These are phyloP conservation scores for Napeogenes inachia DNA, from an alignment of 2,888 invertebrate genomes.

Conservation along the genomic window DNA sequence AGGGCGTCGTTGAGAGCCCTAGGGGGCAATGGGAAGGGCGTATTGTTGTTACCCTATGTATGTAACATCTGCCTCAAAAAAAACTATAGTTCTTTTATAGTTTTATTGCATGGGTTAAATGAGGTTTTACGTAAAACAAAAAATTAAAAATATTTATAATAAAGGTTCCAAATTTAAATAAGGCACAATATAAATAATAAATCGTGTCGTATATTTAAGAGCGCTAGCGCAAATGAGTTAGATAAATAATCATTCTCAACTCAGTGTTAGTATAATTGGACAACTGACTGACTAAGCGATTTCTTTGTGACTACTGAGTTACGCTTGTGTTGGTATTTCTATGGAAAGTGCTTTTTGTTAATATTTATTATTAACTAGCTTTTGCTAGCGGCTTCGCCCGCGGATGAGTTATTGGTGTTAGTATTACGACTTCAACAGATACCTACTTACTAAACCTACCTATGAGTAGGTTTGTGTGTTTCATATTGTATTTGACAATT, in stretches of 20 bases:
- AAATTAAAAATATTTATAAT: too few species aligned
- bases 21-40: slow-evolving; percentile 41
- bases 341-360: background rate
- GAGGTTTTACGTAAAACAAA: background rate
- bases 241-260: background rate
- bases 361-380: background rate
- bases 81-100: slow-evolving; percentile 36
- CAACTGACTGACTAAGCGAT: slow-evolving; percentile 30
- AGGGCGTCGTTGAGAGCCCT: slow-evolving; percentile 36
- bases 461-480: too few species aligned
- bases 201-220: too few species aligned
- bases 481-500: too few species aligned
- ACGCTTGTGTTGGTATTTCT: slow-evolving; percentile 18
- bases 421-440: too few species aligned
- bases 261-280: slow-evolving; percentile 32
- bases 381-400: too few species aligned
- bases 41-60: slow-evolving; percentile 49
- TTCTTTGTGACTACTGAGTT: slow-evolving; percentile 32
- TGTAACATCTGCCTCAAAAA: slow-evolving; percentile 59
- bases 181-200: too few species aligned
- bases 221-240: too few species aligned
- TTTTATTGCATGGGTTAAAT: slow-evolving; percentile 36
- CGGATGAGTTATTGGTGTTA: too few species aligned
- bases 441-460: too few species aligned
- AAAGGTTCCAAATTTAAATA: too few species aligned